A percentile compares a stretch with the other conserved stretches of the same genome.
phyloP scores from a whole-genome alignment of 2,113 vertebrate genomes.

The Eidolon helvum region DNA sequence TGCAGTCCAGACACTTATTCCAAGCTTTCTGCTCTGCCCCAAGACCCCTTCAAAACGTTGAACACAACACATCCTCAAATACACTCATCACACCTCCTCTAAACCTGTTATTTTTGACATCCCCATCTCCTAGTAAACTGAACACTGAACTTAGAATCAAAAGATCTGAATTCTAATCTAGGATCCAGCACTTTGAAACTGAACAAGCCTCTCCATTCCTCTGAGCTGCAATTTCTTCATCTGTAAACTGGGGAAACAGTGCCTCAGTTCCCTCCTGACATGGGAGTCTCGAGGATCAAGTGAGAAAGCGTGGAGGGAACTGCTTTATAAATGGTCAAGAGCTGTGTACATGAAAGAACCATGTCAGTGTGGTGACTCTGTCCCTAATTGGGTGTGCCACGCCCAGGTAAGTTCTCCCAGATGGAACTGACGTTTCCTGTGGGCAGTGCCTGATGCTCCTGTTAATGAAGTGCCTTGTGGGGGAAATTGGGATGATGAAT shows the following conservation, averaged over 20 bases:
- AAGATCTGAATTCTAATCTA: neutral
- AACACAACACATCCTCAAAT: neutral
- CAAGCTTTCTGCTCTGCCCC: neutral
- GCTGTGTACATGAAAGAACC: fast-evolving
- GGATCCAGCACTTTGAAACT: neutral
- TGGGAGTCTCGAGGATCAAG: neutral
- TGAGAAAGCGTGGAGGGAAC: fast-evolving
- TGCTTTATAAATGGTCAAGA: fast-evolving
- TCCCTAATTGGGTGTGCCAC: fast-evolving
- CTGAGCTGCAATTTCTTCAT: neutral
- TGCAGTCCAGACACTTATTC: neutral
- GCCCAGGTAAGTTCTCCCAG: fast-evolving
- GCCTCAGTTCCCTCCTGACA: neutral
- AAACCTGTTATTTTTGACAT: neutral
- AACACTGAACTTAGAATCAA: constrained; percentile 4
- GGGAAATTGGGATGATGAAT: neutral
- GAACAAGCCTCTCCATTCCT: neutral
- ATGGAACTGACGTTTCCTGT: neutral
- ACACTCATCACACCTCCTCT: neutral
- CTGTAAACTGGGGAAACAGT: neutral
- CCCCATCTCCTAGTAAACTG: neutral
- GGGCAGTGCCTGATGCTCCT: too few relatives aligned
- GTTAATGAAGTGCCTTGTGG: too few relatives aligned
- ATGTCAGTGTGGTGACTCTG: neutral
- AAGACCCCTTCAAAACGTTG: neutral